phyloP scores from a whole-genome alignment of 64 coral and sea anemone species.

The Platygyra sinensis region DNA sequence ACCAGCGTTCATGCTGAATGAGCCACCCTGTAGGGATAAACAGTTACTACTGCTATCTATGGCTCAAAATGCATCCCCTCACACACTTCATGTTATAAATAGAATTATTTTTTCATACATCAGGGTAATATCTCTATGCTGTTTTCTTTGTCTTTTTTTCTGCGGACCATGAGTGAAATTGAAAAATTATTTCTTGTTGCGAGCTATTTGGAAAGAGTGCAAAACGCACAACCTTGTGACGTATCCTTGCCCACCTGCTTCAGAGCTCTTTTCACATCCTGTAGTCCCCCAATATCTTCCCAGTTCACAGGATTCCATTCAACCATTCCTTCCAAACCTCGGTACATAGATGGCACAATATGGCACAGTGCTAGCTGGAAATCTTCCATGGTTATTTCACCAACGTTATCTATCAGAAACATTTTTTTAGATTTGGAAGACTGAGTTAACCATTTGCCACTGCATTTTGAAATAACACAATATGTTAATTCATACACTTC shows the following conservation, averaged over 20 bases:
- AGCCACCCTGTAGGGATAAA: too few species aligned
- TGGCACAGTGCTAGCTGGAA: conserved; percentile 90
- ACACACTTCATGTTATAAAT: too few species aligned
- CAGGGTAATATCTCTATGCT: too few species aligned
- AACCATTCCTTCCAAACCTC: conserved; percentile 85
- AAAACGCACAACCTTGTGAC: not conserved
- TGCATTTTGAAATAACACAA: too few species aligned
- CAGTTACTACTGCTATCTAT: too few species aligned
- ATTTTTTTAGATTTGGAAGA: not conserved
- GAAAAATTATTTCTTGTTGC: too few species aligned
- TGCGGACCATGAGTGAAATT: too few species aligned
- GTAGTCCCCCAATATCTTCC: conserved; percentile 83
- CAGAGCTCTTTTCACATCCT: conserved; percentile 85
- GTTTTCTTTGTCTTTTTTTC: too few species aligned
- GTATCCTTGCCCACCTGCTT: conserved; percentile 50
- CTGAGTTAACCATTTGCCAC: not conserved
- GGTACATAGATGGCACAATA: conserved; percentile 89
- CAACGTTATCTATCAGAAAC: not conserved
- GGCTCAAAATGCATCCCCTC: too few species aligned
- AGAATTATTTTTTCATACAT: too few species aligned
- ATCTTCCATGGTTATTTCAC: conserved; percentile 64
- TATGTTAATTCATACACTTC: too few species aligned
- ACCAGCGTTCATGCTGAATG: too few species aligned
- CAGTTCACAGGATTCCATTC: conserved; percentile 57
- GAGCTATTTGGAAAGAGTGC: not conserved